phyloP scores from a whole-genome alignment of 2,888 invertebrate species.

The Rhagophthalmus giganteus region DNA sequence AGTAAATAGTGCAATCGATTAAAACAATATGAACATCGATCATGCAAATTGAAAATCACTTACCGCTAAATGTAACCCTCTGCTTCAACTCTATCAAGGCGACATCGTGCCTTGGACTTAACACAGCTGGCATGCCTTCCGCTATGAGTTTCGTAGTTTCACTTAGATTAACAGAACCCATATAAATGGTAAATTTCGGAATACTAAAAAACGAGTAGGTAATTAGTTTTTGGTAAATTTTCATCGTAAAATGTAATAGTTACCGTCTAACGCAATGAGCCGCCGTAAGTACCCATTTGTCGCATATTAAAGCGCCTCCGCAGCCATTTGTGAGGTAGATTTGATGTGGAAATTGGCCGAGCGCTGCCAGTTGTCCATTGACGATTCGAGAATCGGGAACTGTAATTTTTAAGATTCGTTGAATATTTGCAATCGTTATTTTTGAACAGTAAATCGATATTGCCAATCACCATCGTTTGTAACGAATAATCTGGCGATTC shows the following conservation, averaged over 20 bases:
- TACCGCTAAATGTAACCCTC: slow-evolving; percentile 20
- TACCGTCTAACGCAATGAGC: slow-evolving; percentile 19
- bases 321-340: slow-evolving; percentile 2
- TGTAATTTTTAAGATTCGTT: no score
- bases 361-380: slow-evolving; percentile 3
- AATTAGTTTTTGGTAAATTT: no score
- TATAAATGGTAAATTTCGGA: slow-evolving; percentile 1
- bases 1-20: no score
- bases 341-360: slow-evolving; percentile 19
- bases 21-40: no score
- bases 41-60: no score
- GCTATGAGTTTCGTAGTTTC: slow-evolving; percentile 3
- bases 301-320: slow-evolving; percentile 21
- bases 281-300: slow-evolving; percentile 24
- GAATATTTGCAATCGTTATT: no score
- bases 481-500: no score
- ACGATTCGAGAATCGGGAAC: slow-evolving; percentile 10
- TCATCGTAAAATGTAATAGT: no score
- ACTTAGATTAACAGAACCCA: slow-evolving; percentile 4
- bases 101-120: slow-evolving; percentile 30
- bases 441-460: no score
- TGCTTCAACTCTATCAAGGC: slow-evolving; percentile 28
- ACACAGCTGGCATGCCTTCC: slow-evolving; percentile 5
- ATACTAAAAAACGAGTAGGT: no score
- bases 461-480: no score